phyloP scores from a whole-genome alignment of 2,797 vertebrate species.

The Setipinna tenuifilis region DNA sequence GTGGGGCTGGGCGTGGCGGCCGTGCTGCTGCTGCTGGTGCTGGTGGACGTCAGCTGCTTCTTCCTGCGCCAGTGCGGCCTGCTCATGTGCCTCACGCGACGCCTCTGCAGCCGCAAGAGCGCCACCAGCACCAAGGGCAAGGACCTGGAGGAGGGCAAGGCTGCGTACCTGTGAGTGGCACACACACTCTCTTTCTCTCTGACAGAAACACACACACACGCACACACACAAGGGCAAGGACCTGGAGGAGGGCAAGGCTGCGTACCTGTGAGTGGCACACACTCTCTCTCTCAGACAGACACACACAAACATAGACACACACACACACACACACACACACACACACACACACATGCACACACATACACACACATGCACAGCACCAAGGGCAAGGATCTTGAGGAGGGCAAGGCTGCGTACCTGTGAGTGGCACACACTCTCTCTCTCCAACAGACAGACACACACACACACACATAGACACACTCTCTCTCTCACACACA shows the following conservation, averaged over 20 bases:
- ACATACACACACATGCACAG: not conserved
- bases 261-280: not conserved
- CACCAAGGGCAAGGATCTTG: too few species aligned
- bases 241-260: too few species aligned
- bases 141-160: slow-evolving; percentile 95
- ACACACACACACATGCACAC: not conserved
- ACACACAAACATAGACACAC: not conserved
- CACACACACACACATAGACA: not conserved
- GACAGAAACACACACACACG: not conserved
- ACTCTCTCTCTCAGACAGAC: not conserved
- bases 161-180: slow-evolving; percentile 92
- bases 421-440: too few species aligned
- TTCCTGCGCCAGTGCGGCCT: slow-evolving; percentile 94
- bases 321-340: not conserved
- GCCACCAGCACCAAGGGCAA: slow-evolving; percentile 92
- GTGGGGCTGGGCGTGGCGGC: slow-evolving; percentile 90
- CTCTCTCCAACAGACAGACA: not conserved
- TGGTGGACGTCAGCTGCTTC: slow-evolving; percentile 94
- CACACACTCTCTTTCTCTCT: not conserved
- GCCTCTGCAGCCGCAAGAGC: slow-evolving; percentile 91
- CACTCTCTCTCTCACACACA: not conserved
- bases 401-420: too few species aligned
- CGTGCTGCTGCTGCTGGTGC: slow-evolving; percentile 88
- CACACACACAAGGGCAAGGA: not conserved
- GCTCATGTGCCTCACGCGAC: slow-evolving; percentile 93